Conservation (phyloP, 1,140 invertebrate species). For the Ooceraea biroi region DNA sequence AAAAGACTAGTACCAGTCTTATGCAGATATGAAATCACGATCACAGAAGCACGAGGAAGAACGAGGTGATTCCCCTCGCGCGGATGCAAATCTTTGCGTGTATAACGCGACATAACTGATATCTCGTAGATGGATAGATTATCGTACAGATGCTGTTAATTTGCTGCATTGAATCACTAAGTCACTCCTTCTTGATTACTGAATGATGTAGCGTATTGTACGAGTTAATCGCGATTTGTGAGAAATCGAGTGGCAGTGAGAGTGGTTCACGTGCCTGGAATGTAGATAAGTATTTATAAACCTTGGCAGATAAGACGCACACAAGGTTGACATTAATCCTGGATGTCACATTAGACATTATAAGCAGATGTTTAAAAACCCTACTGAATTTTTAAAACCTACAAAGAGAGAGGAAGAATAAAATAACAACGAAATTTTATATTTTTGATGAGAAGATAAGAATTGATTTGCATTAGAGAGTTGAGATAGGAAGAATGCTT, state of each 20-base stretch:
- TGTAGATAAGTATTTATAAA: neutral
- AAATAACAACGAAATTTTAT: neutral
- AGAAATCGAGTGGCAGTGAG: conserved; percentile 15
- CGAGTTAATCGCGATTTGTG: conserved; percentile 10
- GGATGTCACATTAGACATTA: neutral
- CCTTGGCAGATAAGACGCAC: neutral
- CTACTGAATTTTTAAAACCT: neutral
- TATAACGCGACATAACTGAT: neutral
- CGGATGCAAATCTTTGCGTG: neutral
- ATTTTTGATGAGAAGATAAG: neutral
- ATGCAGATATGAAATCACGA: conserved; percentile 21
- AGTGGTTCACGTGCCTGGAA: neutral
- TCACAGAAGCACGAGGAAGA: neutral
- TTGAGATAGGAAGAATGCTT: neutral
- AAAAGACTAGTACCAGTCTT: neutral
- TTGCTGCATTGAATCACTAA: conserved; percentile 36
- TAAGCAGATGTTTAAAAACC: neutral
- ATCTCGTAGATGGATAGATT: conserved; percentile 14
- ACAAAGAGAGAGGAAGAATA: neutral
- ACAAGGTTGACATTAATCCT: neutral
- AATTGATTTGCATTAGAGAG: neutral
- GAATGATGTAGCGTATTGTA: neutral
- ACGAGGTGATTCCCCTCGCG: conserved; percentile 29
- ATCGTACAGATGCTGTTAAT: neutral
- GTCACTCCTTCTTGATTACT: conserved; percentile 12